Conservation (phyloP, 1,140 invertebrate genomes). For the Thrips palmi region DNA sequence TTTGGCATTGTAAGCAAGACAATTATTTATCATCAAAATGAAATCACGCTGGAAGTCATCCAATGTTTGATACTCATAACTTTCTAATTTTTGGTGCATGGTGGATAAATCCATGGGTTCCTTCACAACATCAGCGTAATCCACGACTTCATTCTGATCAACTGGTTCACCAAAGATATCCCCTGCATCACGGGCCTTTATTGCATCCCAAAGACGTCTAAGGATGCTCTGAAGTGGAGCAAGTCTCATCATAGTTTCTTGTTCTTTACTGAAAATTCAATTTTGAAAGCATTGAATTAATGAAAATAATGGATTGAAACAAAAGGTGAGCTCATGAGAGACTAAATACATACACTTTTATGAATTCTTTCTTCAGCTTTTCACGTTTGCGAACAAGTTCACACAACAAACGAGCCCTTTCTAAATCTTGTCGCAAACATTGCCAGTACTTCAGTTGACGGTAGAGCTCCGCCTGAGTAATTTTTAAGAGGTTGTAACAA, state of each 20-base stretch:
- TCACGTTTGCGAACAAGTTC: conserved; percentile 90
- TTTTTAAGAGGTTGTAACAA: conserved; percentile 1
- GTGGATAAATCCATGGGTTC: conserved; percentile 93
- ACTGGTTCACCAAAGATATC: conserved; percentile 89
- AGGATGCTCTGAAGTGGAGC: conserved; percentile 66
- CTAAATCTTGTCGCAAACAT: conserved; percentile 81
- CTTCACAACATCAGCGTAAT: conserved; percentile 82
- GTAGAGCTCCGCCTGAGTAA: conserved; percentile 37
- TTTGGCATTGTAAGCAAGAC: conserved; percentile 85
- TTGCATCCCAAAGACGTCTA: conserved; percentile 48
- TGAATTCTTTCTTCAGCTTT: conserved; percentile 78
- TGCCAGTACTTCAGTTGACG: conserved; percentile 90
- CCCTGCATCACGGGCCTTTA: conserved; percentile 61
- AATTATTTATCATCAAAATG: conserved; percentile 86
- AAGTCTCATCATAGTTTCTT: conserved; percentile 60
- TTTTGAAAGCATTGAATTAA: conserved; percentile 6
- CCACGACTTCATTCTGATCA: conserved; percentile 74
- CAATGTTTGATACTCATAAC: conserved; percentile 38
- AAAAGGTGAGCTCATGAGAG: conserved; percentile 10
- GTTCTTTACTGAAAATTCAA: conserved; percentile 38
- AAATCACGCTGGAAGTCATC: conserved; percentile 77
- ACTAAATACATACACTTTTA: conserved; percentile 37
- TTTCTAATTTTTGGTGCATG: conserved; percentile 48
- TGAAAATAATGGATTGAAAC: no score
- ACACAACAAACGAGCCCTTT: conserved; percentile 78